Evolutionary conservation across 2,113 vertebrate genomes (phyloP).

Genomic region (Mormoops blainvillei): DNA sequence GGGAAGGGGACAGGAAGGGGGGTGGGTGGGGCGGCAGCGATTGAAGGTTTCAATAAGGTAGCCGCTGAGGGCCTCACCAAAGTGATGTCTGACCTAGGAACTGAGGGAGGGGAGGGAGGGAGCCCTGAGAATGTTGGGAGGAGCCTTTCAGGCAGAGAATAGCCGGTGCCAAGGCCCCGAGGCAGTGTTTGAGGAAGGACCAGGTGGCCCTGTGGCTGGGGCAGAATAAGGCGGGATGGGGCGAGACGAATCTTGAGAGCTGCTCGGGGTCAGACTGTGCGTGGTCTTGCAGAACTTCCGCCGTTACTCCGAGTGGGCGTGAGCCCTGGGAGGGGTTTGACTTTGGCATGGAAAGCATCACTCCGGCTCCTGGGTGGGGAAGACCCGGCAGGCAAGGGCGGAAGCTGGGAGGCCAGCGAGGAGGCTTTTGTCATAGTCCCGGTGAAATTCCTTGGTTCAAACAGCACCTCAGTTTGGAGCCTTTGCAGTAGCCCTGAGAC

Average conservation of each 20-base stretch:
- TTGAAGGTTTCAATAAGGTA: not conserved
- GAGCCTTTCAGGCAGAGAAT: not conserved
- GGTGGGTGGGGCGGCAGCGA: no score
- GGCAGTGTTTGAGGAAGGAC: not conserved
- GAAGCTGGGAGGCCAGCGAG: not conserved
- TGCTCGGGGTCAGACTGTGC: not conserved
- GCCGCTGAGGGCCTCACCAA: not conserved
- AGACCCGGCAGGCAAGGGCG: not conserved
- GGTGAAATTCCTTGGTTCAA: not conserved
- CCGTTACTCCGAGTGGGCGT: not conserved
- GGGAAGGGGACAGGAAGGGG: not conserved
- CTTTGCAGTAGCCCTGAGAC: accelerated
- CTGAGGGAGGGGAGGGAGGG: not conserved
- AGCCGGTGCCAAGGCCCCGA: not conserved
- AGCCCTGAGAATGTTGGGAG: not conserved
- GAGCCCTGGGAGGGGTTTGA: not conserved
- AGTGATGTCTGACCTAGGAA: not conserved
- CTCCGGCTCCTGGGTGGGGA: not conserved
- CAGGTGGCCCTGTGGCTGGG: not conserved
- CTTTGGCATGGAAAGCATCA: not conserved
- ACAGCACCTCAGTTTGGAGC: no score
- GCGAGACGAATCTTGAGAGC: not conserved
- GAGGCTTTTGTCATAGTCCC: not conserved
- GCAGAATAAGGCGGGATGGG: not conserved
- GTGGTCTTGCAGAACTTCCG: not conserved